Base-by-base conservation (phyloP, 2,797 vertebrate species). In the Adelosebastes latens region DNA sequence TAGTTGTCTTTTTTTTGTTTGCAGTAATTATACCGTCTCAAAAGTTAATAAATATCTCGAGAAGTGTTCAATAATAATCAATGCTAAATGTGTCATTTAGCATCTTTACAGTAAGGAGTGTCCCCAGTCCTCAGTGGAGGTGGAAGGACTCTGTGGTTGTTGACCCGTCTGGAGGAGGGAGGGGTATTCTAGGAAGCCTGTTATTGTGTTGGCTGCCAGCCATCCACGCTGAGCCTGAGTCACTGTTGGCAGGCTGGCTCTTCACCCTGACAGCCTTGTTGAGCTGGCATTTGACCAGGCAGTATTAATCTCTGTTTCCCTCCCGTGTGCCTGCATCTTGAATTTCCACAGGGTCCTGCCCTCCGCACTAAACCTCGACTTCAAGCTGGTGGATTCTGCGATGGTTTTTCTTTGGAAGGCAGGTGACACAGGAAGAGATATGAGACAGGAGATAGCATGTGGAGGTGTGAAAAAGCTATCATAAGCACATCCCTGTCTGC, bases 221-320 rank as follows among this genome's bases (percentile, higher is more conserved):
- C 89, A 82, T 58, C 64, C 27, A 76, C 64, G 42, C 86, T 89
- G 81, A 87, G 87, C 53, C 73, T 87, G 86, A 91, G 83, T 88
- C 88, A 92, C 72, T 86, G 88, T 79, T 87, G 86, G 82, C 79
- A 87, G 83, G 82, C 80, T 55, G 73, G 59, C 55, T 77, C 76
- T 77, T 86, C 64, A 85, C 69, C 86, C 84, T 72, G 77, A 91
- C 85, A 82, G 67, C 74, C 72, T 87, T 52, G 70, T 88, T 88
- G 83, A 79, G 84, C 75, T 91, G 86, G 83, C 87, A 77, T 83
- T 72, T 81, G 77, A 87, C 83, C 90, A 89, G 79, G 22, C 42
- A 32, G 27, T 22, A 79, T 82, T 89, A 84, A 86, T 85, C 86
- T 91, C 72, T 14, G 55, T 60, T 83, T 80, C 64, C 78, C 61